These are phyloP conservation scores for Hermaeophaga mercurialis DNA, from an alignment of 2,888 invertebrate genomes.

Conservation along the genomic window DNA sequence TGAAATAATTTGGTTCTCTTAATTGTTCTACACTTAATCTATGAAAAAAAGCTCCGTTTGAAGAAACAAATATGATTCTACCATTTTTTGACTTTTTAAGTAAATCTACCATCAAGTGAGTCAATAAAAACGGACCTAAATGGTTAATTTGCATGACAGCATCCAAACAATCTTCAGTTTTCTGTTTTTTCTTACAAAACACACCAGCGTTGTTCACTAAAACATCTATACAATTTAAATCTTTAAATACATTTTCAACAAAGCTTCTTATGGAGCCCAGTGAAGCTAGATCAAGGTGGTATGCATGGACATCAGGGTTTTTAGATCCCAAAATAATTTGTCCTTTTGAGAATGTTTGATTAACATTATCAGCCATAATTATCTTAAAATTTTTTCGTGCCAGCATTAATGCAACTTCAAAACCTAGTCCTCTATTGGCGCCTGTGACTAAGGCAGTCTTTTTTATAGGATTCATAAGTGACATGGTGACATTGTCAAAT, in stretches of 20 bases:
- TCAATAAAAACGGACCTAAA: constrained; percentile 71
- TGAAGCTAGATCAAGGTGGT: constrained; percentile 57
- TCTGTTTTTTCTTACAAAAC: constrained; percentile 56
- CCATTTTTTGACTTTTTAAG: constrained; percentile 23
- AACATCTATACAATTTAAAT: constrained; percentile 62
- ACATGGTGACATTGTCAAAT: too few relatives aligned
- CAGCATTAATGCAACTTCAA: constrained; percentile 52
- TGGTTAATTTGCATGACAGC: constrained; percentile 71
- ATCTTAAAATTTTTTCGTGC: constrained; percentile 59
- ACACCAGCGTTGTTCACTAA: constrained; percentile 68
- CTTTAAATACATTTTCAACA: constrained; percentile 61
- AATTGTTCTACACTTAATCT: constrained; percentile 26
- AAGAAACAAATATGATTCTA: constrained; percentile 37
- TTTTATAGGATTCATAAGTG: neutral
- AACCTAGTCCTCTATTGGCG: constrained; percentile 52
- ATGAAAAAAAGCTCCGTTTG: constrained; percentile 33
- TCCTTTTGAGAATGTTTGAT: constrained; percentile 42
- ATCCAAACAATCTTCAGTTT: constrained; percentile 66
- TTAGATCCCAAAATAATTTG: constrained; percentile 44
- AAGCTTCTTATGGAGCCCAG: constrained; percentile 61
- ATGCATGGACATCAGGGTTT: constrained; percentile 47
- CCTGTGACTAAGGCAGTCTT: constrained; percentile 35
- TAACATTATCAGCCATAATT: constrained; percentile 57
- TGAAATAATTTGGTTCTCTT: constrained; percentile 26
- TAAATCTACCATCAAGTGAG: constrained; percentile 63